phyloP scores from a whole-genome alignment of 2,888 invertebrate species.

The Andricus quercusramuli region DNA sequence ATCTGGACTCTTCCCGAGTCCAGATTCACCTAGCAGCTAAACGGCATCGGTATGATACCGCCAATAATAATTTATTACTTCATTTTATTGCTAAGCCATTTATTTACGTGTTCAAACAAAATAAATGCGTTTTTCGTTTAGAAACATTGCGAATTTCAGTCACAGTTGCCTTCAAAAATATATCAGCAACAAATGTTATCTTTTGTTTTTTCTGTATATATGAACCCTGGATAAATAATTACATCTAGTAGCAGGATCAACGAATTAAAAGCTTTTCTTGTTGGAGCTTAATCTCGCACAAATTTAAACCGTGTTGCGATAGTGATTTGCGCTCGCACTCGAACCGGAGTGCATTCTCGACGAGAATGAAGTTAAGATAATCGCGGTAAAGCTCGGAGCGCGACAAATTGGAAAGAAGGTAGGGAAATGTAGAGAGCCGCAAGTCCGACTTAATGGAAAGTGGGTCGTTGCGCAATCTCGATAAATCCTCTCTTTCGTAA shows the following conservation, averaged over 20 bases:
- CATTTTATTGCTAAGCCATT: too few species aligned
- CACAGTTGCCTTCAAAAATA: too few species aligned
- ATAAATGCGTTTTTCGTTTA: too few species aligned
- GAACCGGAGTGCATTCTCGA: constrained; percentile 6
- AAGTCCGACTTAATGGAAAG: constrained; percentile 34
- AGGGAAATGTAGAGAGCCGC: constrained; percentile 26
- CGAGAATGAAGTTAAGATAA: constrained; percentile 30
- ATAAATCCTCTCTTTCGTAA: constrained; percentile 39
- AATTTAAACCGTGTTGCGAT: constrained; percentile 15
- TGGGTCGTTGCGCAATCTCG: constrained; percentile 35
- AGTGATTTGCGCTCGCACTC: constrained; percentile 19
- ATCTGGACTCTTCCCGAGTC: too few species aligned
- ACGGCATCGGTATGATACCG: too few species aligned
- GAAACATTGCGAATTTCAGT: too few species aligned
- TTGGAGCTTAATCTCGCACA: constrained; percentile 6
- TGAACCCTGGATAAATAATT: constrained; percentile 22
- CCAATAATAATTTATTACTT: too few species aligned
- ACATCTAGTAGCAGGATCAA: background rate
- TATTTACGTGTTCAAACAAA: too few species aligned
- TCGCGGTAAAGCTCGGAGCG: constrained; percentile 23
- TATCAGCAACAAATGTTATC: too few species aligned
- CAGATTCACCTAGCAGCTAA: too few species aligned
- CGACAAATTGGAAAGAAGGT: constrained; percentile 33
- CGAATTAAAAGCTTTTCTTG: constrained; percentile 17
- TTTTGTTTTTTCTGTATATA: too few species aligned